Evolutionary conservation across 2,888 invertebrate species (phyloP).

Genomic region (Sesia bembeciformis): DNA sequence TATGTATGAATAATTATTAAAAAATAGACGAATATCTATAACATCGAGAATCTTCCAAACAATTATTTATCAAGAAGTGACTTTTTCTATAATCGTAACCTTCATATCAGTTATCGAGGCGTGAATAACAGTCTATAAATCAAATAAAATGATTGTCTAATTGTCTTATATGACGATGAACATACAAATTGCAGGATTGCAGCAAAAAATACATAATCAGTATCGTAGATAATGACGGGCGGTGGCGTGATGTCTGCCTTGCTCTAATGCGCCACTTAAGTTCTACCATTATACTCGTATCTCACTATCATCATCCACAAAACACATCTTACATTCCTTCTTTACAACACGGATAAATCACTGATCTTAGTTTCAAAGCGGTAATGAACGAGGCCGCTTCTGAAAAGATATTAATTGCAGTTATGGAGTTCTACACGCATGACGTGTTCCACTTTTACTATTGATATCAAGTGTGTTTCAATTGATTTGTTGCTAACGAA

Average conservation of each 20-base stretch:
- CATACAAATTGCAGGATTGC: constrained; percentile 16
- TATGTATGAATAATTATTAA: too few relatives aligned
- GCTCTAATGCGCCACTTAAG: constrained; percentile 18
- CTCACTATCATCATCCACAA: neutral
- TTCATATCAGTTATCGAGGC: too few relatives aligned
- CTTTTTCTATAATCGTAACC: too few relatives aligned
- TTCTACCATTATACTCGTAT: constrained; percentile 5
- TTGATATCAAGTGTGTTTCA: too few relatives aligned
- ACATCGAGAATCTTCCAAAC: too few relatives aligned
- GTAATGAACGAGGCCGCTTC: constrained; percentile 1
- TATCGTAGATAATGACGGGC: constrained; percentile 17
- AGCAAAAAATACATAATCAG: constrained; percentile 13
- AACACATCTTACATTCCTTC: constrained; percentile 1
- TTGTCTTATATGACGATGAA: neutral
- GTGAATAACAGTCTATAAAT: too few relatives aligned
- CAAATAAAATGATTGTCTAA: too few relatives aligned
- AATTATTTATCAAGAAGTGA: too few relatives aligned
- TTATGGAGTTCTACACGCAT: neutral
- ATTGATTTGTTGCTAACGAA: neutral
- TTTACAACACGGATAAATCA: neutral
- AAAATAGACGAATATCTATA: too few relatives aligned
- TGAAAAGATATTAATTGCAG: neutral
- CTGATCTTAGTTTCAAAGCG: neutral
- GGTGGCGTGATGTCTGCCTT: constrained; percentile 34
- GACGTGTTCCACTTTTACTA: neutral